Conservation (phyloP, 2,888 invertebrate genomes). For the Hydrotaea cyrtoneurina region DNA sequence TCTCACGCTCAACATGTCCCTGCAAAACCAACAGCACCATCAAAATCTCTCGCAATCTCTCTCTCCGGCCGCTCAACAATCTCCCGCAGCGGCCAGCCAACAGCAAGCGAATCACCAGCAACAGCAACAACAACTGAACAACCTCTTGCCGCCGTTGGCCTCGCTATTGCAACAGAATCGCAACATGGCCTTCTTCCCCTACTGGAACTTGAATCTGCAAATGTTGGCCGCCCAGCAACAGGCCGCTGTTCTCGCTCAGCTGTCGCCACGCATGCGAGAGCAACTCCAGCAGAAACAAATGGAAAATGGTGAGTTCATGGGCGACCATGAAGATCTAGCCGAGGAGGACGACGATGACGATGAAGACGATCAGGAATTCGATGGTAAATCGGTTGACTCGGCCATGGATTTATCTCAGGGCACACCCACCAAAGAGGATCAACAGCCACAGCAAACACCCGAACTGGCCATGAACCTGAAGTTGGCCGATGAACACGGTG, state of each 20-base stretch:
- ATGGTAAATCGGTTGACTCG: conserved; percentile 75
- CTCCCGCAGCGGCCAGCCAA: conserved; percentile 62
- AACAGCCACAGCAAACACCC: conserved; percentile 57
- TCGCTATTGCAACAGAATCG: conserved; percentile 77
- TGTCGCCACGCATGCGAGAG: conserved; percentile 78
- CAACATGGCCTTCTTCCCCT: conserved; percentile 79
- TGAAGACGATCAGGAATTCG: conserved; percentile 72
- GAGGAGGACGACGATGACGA: conserved; percentile 69
- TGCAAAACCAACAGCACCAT: conserved; percentile 63
- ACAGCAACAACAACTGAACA: conserved; percentile 68
- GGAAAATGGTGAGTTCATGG: conserved; percentile 40
- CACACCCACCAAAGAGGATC: conserved; percentile 76
- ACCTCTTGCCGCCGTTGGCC: conserved; percentile 76
- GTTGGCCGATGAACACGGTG: conserved; percentile 71
- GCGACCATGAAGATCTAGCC: conserved; percentile 61
- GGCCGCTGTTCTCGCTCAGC: conserved; percentile 77
- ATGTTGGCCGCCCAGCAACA: conserved; percentile 81
- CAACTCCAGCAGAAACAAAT: conserved; percentile 70
- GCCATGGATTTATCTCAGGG: conserved; percentile 80
- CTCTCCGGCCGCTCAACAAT: conserved; percentile 46
- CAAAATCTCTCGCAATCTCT: conserved; percentile 26
- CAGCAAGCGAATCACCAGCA: conserved; percentile 57
- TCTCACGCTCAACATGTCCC: conserved; percentile 56
- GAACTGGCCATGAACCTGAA: conserved; percentile 74
- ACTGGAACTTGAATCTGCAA: conserved; percentile 80